Conservation (phyloP, 92 coral and sea anemone species). For the Palythoa grandiflora region DNA sequence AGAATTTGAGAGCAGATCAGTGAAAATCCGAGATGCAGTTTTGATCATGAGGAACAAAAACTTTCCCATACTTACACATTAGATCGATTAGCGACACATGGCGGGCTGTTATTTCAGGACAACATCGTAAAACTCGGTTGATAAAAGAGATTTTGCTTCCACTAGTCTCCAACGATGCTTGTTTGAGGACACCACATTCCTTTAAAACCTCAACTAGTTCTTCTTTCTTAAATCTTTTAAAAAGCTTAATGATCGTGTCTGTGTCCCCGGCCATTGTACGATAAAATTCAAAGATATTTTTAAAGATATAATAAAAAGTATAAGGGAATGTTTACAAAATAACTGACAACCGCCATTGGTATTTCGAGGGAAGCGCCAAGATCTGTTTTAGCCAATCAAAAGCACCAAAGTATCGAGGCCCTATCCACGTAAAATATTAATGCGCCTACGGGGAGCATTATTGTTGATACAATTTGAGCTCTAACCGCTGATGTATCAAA, state of each 20-base stretch:
- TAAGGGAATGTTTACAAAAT: not conserved
- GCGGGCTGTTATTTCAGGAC: constrained; percentile 55
- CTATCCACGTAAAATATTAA: not conserved
- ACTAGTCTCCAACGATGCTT: constrained; percentile 44
- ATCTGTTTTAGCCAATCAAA: constrained; percentile 55
- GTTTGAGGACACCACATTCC: constrained; percentile 68
- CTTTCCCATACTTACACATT: constrained; percentile 67
- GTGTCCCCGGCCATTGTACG: constrained; percentile 57
- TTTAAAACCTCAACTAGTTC: constrained; percentile 72
- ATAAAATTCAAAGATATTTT: constrained; percentile 14
- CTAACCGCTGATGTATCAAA: constrained; percentile 13
- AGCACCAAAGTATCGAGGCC: not conserved
- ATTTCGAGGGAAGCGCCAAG: constrained; percentile 64
- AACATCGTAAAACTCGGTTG: constrained; percentile 66
- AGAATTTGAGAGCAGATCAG: no score
- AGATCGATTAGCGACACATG: constrained; percentile 74
- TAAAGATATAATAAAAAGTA: not conserved
- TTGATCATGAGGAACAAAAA: not conserved
- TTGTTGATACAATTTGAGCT: not conserved
- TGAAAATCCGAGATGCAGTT: no score
- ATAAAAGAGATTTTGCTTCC: constrained; percentile 75
- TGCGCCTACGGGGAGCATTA: not conserved
- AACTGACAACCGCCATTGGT: constrained; percentile 53
- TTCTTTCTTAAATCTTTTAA: constrained; percentile 81
- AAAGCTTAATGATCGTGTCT: constrained; percentile 66